A percentile compares a stretch with the other conserved stretches of the same genome.
These are phyloP conservation scores for Trissoscelio sp. DNA, from an alignment of 2,888 invertebrate genomes.

Conservation along the genomic window DNA sequence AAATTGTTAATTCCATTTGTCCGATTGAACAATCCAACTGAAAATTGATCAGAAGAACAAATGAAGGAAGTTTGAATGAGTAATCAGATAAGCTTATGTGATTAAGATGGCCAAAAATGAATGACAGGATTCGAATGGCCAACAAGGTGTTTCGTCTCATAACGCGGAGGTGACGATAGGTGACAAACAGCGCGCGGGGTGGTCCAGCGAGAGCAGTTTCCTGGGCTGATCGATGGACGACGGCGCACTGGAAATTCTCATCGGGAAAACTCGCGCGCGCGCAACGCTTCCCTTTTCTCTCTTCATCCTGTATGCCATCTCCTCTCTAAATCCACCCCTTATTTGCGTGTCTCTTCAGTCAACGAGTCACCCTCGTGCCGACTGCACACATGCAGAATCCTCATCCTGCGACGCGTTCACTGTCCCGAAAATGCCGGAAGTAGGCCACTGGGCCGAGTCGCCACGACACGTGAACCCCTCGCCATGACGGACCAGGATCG, in stretches of 20 bases:
- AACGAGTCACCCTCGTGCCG: slow-evolving; percentile 72
- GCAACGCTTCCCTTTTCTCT: slow-evolving; percentile 71
- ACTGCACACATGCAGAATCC: slow-evolving; percentile 71
- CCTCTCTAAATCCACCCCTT: slow-evolving; percentile 62
- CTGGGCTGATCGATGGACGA: slow-evolving; percentile 81
- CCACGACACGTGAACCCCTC: slow-evolving; percentile 75
- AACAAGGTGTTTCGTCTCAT: slow-evolving; percentile 39
- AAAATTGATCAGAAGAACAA: too few relatives aligned
- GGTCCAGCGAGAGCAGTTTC: slow-evolving; percentile 82
- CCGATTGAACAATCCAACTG: too few relatives aligned
- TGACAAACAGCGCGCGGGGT: slow-evolving; percentile 71
- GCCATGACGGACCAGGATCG: slow-evolving; percentile 55
- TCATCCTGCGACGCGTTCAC: slow-evolving; percentile 73
- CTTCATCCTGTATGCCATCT: slow-evolving; percentile 60
- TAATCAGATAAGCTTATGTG: too few relatives aligned
- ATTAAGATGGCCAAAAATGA: slow-evolving; percentile 6
- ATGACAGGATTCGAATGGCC: slow-evolving; percentile 7
- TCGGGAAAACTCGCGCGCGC: slow-evolving; percentile 78
- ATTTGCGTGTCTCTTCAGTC: slow-evolving; percentile 72
- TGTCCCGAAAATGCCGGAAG: slow-evolving; percentile 74
- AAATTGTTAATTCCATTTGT: too few relatives aligned
- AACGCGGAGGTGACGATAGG: slow-evolving; percentile 59
- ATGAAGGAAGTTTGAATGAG: too few relatives aligned
- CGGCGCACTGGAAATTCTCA: slow-evolving; percentile 78
- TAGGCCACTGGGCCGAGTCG: slow-evolving; percentile 80